phyloP scores from a whole-genome alignment of 2,113 vertebrate genomes.

The Coreoperca whiteheadi region DNA sequence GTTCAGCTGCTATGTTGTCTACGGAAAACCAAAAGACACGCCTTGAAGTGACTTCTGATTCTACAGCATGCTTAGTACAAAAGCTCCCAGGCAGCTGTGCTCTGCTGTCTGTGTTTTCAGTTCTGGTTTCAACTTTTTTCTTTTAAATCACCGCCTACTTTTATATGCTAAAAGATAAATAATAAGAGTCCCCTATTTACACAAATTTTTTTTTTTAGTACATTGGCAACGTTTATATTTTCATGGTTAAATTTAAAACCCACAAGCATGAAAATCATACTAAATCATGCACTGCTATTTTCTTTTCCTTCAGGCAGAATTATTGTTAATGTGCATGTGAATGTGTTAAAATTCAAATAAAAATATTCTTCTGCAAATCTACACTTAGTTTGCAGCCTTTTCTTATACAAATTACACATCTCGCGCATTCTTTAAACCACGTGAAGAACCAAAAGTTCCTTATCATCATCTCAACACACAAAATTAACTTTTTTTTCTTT shows the following conservation, averaged over 20 bases:
- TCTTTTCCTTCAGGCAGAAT: not conserved
- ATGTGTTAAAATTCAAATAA: not conserved
- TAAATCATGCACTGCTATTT: not conserved
- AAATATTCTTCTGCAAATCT: not conserved
- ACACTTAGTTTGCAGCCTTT: not conserved
- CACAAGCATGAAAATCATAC: not conserved
- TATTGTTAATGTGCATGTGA: not conserved
- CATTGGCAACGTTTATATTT: not conserved
- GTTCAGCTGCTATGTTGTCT: slow-evolving; percentile 97
- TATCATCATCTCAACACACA: not conserved
- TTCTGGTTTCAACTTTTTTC: slow-evolving; percentile 3
- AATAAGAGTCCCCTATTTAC: not conserved
- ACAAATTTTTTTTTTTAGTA: not conserved
- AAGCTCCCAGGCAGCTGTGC: not conserved
- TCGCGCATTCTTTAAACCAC: too few species aligned
- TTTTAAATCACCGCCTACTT: not conserved
- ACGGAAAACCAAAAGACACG: slow-evolving; percentile 33
- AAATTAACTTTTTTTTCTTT: not conserved
- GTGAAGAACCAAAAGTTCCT: not conserved
- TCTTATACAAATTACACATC: too few species aligned
- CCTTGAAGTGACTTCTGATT: not conserved
- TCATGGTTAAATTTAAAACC: not conserved
- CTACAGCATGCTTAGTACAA: not conserved
- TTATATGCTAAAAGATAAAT: not conserved
- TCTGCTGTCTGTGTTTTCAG: not conserved